Base-by-base conservation (phyloP, 2,888 invertebrate genomes). In the Scrobipalpa atriplicella region DNA sequence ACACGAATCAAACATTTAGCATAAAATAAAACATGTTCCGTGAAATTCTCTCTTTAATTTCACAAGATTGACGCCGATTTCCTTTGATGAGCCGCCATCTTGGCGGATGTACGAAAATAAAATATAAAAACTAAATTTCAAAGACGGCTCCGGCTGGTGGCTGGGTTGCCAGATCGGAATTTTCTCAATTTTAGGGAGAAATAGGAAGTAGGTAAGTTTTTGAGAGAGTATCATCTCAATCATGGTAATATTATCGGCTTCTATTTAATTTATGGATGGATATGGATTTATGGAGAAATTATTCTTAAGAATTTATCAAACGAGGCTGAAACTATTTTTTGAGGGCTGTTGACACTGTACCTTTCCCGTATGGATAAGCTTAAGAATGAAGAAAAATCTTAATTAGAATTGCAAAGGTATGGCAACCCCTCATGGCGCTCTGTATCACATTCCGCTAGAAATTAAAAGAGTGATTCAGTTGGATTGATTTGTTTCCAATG, bases 71-170 rank as follows among this genome's bases (percentile, higher is more conserved):
- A 43, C 69, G 71, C 67, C 64, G 21, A 19, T 51, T 18, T 52
- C 43, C 65, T 29, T 60, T 39, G 64, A 64, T 66, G 67, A 67
- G 70, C 71, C 71, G 69, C 68, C 67, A 70, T 69, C 66, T 71
- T 72, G 71, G 69, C 67, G 47, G 66, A 60, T 67, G 68, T 72
- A 72, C 74, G 73, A 72, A 75, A 77, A 78, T 74, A 75, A 71
- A 75, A 70, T 71, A 75, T 81, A 78, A 80, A 47, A 47, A 13
- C 10, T 43, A 43, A 47, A 47, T 5, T 47, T 29, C 2, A 29
- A 47, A 16, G n/a, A 2, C n/a, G 1, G 3, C 7, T 7, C 3
- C 11, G n/a, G 6, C 47, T n/a, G 47, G 16, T 16, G 16, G n/a
- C 47, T 7, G 47, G 1, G 47, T 47, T 16, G 16, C n/a, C 47